Evolutionary conservation across 2,888 invertebrate genomes (phyloP).

Genomic region (Meteorus cinctellus): DNA sequence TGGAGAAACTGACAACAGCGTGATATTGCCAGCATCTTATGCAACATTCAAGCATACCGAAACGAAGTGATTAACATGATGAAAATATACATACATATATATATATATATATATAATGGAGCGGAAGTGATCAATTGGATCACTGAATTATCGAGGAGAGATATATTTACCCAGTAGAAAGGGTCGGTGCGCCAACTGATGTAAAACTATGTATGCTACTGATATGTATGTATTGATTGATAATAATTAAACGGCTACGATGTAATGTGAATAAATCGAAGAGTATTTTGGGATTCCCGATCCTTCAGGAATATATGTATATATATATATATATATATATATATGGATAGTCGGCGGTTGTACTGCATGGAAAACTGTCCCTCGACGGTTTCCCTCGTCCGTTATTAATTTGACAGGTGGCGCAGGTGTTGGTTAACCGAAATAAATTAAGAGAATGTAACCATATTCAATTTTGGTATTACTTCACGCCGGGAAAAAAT

Average conservation of each 20-base stretch:
- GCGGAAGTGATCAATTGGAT: background rate
- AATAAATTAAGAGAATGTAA: constrained; percentile 10
- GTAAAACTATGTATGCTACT: background rate
- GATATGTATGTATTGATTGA: background rate
- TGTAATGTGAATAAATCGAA: background rate
- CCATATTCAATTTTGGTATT: constrained; percentile 2
- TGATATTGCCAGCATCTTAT: constrained; percentile 23
- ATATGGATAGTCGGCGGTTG: constrained; percentile 34
- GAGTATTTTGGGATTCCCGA: background rate
- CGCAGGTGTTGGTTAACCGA: constrained; percentile 37
- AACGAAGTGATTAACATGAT: constrained; percentile 15
- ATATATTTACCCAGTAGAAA: background rate
- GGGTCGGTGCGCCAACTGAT: background rate
- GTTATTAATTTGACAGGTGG: constrained; percentile 46
- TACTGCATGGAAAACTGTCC: constrained; percentile 26
- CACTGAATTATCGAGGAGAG: background rate
- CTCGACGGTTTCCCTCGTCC: constrained; percentile 29
- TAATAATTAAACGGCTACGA: background rate
- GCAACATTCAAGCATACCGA: constrained; percentile 2
- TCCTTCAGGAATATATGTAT: background rate
- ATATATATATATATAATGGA: constrained; percentile 10
- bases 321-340: background rate
- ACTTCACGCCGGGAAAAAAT: background rate
- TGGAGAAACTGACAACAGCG: background rate
- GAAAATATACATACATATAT: constrained; percentile 6